These are phyloP conservation scores for Cryptotermes secundus DNA, from an alignment of 1,140 invertebrate species.

Conservation along the genomic window DNA sequence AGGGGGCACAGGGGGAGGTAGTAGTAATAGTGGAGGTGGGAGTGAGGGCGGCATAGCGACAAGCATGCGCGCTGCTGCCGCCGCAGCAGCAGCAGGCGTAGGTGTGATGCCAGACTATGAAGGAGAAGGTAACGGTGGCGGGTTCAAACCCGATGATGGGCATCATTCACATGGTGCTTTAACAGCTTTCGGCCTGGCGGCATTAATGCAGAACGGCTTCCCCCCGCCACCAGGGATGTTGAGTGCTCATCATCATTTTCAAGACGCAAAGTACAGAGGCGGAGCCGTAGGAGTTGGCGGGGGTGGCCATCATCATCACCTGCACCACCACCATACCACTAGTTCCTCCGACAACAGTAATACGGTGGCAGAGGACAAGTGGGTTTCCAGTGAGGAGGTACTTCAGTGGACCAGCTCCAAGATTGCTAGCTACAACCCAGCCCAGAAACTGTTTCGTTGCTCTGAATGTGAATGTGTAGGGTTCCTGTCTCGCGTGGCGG, in stretches of 20 bases:
- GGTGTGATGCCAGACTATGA: slow-evolving; percentile 23
- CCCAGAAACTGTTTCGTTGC: slow-evolving; percentile 71
- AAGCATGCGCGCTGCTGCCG: background rate
- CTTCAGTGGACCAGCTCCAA: slow-evolving; percentile 69
- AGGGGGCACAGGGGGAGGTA: slow-evolving; percentile 53
- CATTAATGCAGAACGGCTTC: slow-evolving; percentile 71
- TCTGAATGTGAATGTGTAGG: slow-evolving; percentile 76
- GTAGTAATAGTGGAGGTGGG: slow-evolving; percentile 24
- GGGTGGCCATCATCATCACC: background rate
- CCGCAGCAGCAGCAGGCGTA: slow-evolving; percentile 2
- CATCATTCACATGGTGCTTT: slow-evolving; percentile 62
- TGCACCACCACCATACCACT: slow-evolving; percentile 26
- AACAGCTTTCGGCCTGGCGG: slow-evolving; percentile 66
- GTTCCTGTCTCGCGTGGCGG: slow-evolving; percentile 73
- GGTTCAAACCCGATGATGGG: slow-evolving; percentile 46
- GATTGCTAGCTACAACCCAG: slow-evolving; percentile 69
- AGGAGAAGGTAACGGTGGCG: background rate
- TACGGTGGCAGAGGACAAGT: slow-evolving; percentile 59
- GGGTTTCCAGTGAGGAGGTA: slow-evolving; percentile 66
- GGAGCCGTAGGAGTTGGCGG: background rate
- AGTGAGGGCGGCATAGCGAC: slow-evolving; percentile 21
- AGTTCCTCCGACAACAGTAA: slow-evolving; percentile 38
- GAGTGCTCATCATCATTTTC: slow-evolving; percentile 25
- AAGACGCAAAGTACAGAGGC: slow-evolving; percentile 25
- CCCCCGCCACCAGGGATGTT: slow-evolving; percentile 48